Evolutionary conservation across 2,888 invertebrate species (phyloP).

Genomic region (Protonemura montana): DNA sequence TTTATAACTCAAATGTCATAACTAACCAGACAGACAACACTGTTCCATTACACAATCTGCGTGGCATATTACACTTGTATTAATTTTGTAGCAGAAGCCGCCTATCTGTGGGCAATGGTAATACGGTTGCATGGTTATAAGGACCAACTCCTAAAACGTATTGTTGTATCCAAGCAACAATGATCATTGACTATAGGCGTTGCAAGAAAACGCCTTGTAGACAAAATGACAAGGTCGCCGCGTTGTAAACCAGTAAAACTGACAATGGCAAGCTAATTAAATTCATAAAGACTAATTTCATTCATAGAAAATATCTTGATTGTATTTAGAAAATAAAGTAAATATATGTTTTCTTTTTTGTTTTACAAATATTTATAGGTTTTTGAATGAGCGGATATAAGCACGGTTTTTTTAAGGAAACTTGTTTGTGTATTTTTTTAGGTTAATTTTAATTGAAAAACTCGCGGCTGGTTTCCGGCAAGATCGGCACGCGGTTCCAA

Average conservation of each 20-base stretch:
- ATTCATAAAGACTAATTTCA: background rate
- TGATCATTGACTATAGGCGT: background rate
- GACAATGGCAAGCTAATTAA: background rate
- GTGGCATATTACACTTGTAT: too few relatives aligned
- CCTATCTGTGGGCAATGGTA: too few relatives aligned
- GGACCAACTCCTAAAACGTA: background rate
- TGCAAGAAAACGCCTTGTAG: background rate
- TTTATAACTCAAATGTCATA: background rate
- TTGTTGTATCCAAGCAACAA: background rate
- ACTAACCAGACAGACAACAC: background rate
- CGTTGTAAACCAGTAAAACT: background rate
- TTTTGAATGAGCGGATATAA: background rate
- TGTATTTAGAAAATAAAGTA: background rate
- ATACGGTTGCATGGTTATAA: too few relatives aligned
- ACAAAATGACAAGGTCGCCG: background rate
- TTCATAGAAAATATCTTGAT: slow-evolving; percentile 7
- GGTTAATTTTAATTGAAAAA: background rate
- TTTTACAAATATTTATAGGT: background rate
- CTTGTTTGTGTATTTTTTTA: background rate
- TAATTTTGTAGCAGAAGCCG: too few relatives aligned
- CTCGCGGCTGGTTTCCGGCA: background rate
- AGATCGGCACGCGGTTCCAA: background rate
- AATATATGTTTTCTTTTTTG: background rate
- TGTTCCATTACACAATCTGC: too few relatives aligned
- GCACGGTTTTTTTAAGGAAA: background rate